Percentiles rank a stretch among this genome's conserved stretches.
phyloP scores from a whole-genome alignment of 2,888 invertebrate species.

The Polyommatus iphigenia region DNA sequence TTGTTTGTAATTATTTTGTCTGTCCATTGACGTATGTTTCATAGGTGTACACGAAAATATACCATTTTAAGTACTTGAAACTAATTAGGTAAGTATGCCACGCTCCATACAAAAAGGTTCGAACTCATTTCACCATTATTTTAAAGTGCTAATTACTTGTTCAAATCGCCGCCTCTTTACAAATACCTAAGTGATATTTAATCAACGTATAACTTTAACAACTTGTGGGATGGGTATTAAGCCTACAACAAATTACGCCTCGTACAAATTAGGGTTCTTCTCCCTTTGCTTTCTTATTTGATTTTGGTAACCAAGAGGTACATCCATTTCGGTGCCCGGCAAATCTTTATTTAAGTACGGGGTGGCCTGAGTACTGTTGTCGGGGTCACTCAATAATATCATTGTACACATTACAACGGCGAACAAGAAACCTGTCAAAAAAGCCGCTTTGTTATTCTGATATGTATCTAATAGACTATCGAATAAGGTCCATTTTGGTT shows the following conservation, averaged over 20 bases:
- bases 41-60: too few species aligned
- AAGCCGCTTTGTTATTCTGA: slow-evolving; percentile 51
- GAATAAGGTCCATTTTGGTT: slow-evolving; percentile 57
- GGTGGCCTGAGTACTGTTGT: slow-evolving; percentile 44
- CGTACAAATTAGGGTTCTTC: slow-evolving; percentile 63
- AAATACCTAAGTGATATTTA: too few species aligned
- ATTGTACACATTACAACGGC: slow-evolving; percentile 45
- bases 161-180: too few species aligned
- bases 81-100: too few species aligned
- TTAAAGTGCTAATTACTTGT: too few species aligned
- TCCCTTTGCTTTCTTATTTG: slow-evolving; percentile 51
- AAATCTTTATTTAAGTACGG: slow-evolving; percentile 44
- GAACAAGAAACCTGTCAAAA: slow-evolving; percentile 56
- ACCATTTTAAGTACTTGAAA: too few species aligned
- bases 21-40: too few species aligned
- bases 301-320: slow-evolving; percentile 59
- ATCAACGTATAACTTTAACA: not conserved
- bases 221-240: not conserved
- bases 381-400: slow-evolving; percentile 47
- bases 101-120: too few species aligned
- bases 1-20: too few species aligned
- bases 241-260: slow-evolving; percentile 52
- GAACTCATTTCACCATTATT: too few species aligned
- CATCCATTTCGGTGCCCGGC: slow-evolving; percentile 48
- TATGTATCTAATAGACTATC: slow-evolving; percentile 59